Conservation (phyloP, 2,113 vertebrate species). For the Python bivittatus region DNA sequence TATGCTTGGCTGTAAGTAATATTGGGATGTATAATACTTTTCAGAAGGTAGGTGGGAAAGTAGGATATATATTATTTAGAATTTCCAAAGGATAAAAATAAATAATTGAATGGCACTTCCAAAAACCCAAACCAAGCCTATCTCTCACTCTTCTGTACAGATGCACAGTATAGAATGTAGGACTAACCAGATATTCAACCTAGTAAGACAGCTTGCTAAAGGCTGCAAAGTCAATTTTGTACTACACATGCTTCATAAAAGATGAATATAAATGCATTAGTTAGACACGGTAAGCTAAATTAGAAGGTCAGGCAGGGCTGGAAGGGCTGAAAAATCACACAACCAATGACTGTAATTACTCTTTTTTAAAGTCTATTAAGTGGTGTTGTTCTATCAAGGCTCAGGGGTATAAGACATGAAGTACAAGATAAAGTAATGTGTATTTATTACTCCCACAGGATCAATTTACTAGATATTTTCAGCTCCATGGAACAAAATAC, state of each 20-base stretch:
- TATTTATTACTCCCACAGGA: constrained; percentile 87
- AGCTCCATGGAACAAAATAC: constrained; percentile 82
- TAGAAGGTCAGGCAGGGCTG: constrained; percentile 87
- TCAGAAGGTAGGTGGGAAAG: constrained; percentile 56
- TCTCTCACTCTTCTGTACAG: not conserved
- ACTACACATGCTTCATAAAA: constrained; percentile 82
- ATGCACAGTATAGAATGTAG: not conserved
- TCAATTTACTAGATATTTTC: constrained; percentile 86
- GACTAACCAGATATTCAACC: constrained; percentile 66
- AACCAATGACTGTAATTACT: constrained; percentile 87
- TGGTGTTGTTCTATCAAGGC: constrained; percentile 83
- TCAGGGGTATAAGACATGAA: constrained; percentile 86
- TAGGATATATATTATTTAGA: constrained; percentile 67
- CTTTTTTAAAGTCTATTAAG: constrained; percentile 91
- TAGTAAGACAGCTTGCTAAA: constrained; percentile 72
- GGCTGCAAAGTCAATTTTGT: constrained; percentile 73
- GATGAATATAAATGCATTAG: constrained; percentile 85
- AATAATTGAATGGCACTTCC: constrained; percentile 31
- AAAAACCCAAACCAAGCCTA: not conserved
- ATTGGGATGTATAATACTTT: constrained; percentile 74
- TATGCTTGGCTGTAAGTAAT: constrained; percentile 80
- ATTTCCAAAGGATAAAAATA: constrained; percentile 65
- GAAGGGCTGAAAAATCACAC: constrained; percentile 84
- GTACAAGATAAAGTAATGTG: constrained; percentile 89
- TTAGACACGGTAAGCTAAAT: constrained; percentile 83